Evolutionary conservation across 2,797 vertebrate species (phyloP), one percentile per base, ranked within the genome.

Genomic region (Etheostoma perlongum): DNA sequence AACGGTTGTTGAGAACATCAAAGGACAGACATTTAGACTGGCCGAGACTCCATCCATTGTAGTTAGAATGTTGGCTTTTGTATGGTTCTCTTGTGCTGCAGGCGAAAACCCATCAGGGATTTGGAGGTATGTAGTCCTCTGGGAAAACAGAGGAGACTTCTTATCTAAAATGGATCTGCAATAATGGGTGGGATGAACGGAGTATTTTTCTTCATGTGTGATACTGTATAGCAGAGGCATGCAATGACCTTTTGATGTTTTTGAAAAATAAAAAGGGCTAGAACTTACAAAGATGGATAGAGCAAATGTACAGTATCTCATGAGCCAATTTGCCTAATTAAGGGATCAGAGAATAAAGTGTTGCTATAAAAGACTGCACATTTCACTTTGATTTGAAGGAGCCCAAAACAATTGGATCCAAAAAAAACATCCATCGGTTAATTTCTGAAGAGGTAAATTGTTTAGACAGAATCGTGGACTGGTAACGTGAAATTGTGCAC

Each of bases 111-210:
- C 15, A 61, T 73, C 16, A 47, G 9, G 57, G 47, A 55, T 27
- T 19, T 63, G 59, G 51, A 72, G 51, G 48, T 51, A 62, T 51
- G 54, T 1, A 15, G 23, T 68, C 64, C 54, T 59, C 63, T 46
- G 33, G 47, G 75, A 67, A 72, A 67, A 67, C 21, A 16, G 70
- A 59, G 27, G 33, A 79, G 67, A 67, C 42, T 51, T 70, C 69
- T 64, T 80, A 89, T 87, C 68, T 84, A 61, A 88, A 89, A 79
- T 72, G 52, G 65, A 85, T 86, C 71, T 61, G 11, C 33, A 67
- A 44, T 83, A 85, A 84, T 79, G 49, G 75, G 40, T 21, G 19
- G 44, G 40, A 85, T 71, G 72, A 78, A 77, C 51, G 16, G 16
- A 69, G 61, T 19, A 5, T 76, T 72, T 76, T 64, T 42, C 54